These are phyloP conservation scores for Datnioides undecimradiatus DNA, from an alignment of 2,113 vertebrate species.

Conservation along the genomic window DNA sequence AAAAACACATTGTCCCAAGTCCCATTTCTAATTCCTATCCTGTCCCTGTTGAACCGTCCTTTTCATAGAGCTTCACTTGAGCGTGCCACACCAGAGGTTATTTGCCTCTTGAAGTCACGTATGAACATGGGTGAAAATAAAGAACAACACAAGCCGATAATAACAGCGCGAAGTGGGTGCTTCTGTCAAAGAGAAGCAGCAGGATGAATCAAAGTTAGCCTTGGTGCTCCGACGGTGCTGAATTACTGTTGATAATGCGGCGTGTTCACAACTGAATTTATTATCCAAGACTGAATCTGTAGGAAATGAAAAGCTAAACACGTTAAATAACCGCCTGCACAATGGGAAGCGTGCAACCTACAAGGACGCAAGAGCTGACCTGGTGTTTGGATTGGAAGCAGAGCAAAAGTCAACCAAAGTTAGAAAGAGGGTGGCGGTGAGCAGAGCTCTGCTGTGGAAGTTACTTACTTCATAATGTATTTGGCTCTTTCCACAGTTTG, in stretches of 20 bases:
- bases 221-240: neutral
- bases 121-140: neutral
- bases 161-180: neutral
- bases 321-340: neutral
- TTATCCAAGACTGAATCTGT: neutral
- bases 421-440: no score
- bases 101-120: neutral
- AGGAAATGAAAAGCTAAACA: neutral
- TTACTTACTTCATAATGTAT: constrained; percentile 97
- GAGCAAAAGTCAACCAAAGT: neutral
- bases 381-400: neutral
- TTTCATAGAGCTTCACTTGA: neutral
- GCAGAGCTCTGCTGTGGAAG: no score
- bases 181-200: neutral
- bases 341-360: neutral
- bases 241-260: neutral
- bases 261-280: neutral
- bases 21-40: neutral
- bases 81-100: neutral
- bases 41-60: neutral
- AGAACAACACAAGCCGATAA: no score
- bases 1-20: neutral
- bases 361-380: neutral
- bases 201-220: neutral
- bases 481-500: constrained; percentile 95